Percentiles rank a stretch among this genome's conserved stretches.
phyloP scores from a whole-genome alignment of 2,113 vertebrate species.

The Colistium nudipinnis region DNA sequence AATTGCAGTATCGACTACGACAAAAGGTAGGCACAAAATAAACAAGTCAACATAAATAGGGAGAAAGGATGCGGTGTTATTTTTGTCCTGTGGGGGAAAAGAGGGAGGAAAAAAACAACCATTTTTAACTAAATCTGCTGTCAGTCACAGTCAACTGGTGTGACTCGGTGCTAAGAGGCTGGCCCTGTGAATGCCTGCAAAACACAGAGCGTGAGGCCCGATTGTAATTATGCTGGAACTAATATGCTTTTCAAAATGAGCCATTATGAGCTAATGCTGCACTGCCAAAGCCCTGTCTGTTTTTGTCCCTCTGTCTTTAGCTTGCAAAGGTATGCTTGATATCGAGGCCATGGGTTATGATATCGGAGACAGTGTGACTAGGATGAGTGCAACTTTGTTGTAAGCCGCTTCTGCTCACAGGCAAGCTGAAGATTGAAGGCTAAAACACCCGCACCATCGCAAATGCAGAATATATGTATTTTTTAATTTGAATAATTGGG shows the following conservation, averaged over 20 bases:
- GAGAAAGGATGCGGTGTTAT: slow-evolving; percentile 80
- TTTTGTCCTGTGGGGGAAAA: slow-evolving; percentile 80
- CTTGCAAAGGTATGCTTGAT: slow-evolving; percentile 82
- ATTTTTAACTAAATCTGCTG: slow-evolving; percentile 81
- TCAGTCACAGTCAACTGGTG: slow-evolving; percentile 85
- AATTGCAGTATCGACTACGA: slow-evolving; percentile 81
- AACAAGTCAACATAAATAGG: slow-evolving; percentile 82
- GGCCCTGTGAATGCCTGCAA: slow-evolving; percentile 82
- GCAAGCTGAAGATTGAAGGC: too few species aligned
- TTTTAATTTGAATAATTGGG: too few species aligned
- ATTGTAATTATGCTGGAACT: slow-evolving; percentile 88
- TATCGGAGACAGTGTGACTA: slow-evolving; percentile 69
- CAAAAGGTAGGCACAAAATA: slow-evolving; percentile 83
- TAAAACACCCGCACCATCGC: slow-evolving; percentile 18
- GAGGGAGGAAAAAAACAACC: slow-evolving; percentile 63
- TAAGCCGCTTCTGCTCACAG: slow-evolving; percentile 66
- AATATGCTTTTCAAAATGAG: slow-evolving; percentile 87
- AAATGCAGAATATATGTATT: slow-evolving; percentile 9
- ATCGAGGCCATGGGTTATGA: slow-evolving; percentile 79
- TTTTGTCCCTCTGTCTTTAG: slow-evolving; percentile 82
- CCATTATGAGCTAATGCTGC: slow-evolving; percentile 86
- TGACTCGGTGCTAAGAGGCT: slow-evolving; percentile 79
- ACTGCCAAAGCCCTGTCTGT: slow-evolving; percentile 82
- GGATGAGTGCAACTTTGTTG: slow-evolving; percentile 53
- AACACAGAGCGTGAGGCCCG: slow-evolving; percentile 81